A percentile compares a stretch with the other conserved stretches of the same genome.
phyloP scores from a whole-genome alignment of 2,888 invertebrate genomes.

The Macaria liturata region DNA sequence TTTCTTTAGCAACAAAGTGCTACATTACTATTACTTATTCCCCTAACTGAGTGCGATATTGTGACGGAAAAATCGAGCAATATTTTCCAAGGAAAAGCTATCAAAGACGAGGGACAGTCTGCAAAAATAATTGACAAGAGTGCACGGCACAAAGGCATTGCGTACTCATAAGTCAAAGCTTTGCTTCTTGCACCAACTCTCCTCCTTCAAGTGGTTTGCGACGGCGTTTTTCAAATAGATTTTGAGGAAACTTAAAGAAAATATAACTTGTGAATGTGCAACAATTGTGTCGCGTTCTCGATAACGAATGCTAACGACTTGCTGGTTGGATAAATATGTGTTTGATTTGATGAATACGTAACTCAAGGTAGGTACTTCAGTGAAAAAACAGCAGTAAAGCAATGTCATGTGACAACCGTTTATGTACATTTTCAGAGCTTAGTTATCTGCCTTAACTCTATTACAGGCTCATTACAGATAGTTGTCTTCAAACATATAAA shows the following conservation, averaged over 20 bases:
- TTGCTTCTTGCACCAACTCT: conserved; percentile 35
- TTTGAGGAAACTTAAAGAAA: conserved; percentile 18
- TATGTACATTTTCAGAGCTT: too few species aligned
- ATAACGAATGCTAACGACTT: too few species aligned
- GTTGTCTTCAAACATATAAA: too few species aligned
- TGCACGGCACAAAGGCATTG: conserved; percentile 38
- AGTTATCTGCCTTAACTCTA: too few species aligned
- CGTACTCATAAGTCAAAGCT: conserved; percentile 38
- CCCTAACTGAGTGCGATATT: background rate
- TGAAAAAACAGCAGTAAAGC: too few species aligned
- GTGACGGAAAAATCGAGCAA: conserved; percentile 4
- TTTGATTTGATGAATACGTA: too few species aligned
- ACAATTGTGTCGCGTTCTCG: conserved; percentile 1
- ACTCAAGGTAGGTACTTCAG: too few species aligned
- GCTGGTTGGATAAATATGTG: too few species aligned
- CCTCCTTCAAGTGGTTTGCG: conserved; percentile 37
- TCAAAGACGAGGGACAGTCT: conserved; percentile 26
- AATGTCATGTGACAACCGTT: too few species aligned
- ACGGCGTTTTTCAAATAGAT: conserved; percentile 33
- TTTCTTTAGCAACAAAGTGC: too few species aligned
- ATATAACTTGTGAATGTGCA: conserved; percentile 8
- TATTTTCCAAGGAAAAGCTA: conserved; percentile 8
- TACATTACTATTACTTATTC: background rate
- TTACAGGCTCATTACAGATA: too few species aligned
- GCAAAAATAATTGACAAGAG: conserved; percentile 50